Evolutionary conservation across 2,113 vertebrate genomes (phyloP).

Genomic region (Anolis sagrei): DNA sequence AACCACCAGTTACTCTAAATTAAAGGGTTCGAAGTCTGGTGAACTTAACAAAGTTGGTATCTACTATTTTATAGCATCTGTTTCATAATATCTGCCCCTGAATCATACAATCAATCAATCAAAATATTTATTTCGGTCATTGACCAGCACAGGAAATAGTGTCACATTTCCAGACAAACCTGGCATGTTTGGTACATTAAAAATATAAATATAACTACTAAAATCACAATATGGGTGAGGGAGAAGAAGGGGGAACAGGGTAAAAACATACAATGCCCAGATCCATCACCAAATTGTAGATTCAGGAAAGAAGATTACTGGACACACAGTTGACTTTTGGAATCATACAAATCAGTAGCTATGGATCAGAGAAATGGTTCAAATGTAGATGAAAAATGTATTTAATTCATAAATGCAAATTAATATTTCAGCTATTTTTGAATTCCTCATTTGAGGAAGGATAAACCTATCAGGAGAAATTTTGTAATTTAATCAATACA

Average conservation of each 20-base stretch:
- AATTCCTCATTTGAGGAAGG: neutral
- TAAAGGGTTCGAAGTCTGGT: neutral
- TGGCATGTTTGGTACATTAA: too few relatives aligned
- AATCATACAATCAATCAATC: neutral
- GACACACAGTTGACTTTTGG: too few relatives aligned
- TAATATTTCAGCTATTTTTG: neutral
- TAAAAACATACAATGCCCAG: too few relatives aligned
- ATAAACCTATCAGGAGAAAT: neutral
- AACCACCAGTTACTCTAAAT: neutral
- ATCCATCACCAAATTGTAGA: too few relatives aligned
- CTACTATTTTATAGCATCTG: neutral
- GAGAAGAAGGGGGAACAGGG: too few relatives aligned
- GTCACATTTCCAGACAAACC: too few relatives aligned
- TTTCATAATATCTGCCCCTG: neutral
- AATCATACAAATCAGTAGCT: neutral
- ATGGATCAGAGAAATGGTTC: neutral
- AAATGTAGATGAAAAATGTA: neutral
- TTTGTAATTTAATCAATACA: neutral
- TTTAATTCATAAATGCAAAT: neutral
- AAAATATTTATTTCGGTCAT: too few relatives aligned
- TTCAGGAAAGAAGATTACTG: too few relatives aligned
- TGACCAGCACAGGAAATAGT: too few relatives aligned
- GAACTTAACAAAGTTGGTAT: neutral
- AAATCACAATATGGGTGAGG: too few relatives aligned
- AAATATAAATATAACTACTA: too few relatives aligned